A percentile compares a stretch with the other conserved stretches of the same genome.
phyloP scores from a whole-genome alignment of 2,113 vertebrate genomes.

The Sminthopsis crassicaudata region DNA sequence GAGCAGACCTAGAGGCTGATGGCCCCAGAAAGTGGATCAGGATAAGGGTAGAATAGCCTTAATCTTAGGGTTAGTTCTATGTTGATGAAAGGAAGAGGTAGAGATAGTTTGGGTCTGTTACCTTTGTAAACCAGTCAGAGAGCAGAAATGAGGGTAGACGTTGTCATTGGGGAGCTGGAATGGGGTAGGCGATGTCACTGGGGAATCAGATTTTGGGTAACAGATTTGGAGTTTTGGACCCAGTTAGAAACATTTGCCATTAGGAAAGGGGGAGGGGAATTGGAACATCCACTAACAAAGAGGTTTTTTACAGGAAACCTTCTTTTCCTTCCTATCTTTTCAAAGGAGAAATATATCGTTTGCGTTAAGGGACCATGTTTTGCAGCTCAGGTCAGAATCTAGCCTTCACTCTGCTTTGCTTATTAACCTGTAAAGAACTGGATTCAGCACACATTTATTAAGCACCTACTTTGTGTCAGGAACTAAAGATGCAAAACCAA shows the following conservation, averaged over 20 bases:
- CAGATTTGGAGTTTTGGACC: neutral
- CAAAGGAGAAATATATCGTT: neutral
- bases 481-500: neutral
- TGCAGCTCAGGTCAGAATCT: neutral
- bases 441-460: neutral
- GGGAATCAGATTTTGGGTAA: neutral
- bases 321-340: neutral
- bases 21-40: neutral
- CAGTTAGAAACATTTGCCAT: neutral
- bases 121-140: neutral
- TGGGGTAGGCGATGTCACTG: too few species aligned
- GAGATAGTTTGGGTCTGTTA: neutral
- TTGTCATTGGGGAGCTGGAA: too few species aligned
- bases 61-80: neutral
- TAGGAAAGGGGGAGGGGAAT: neutral
- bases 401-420: neutral
- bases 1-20: neutral
- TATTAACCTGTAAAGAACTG: neutral
- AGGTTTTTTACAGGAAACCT: constrained; percentile 9
- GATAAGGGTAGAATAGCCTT: neutral
- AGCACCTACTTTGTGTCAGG: neutral
- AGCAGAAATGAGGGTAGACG: neutral
- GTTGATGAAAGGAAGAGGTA: neutral
- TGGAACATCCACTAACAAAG: constrained; percentile 1
- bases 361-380: neutral